Evolutionary conservation across 2,888 invertebrate genomes (phyloP).

Genomic region (Ormyrus rosae): DNA sequence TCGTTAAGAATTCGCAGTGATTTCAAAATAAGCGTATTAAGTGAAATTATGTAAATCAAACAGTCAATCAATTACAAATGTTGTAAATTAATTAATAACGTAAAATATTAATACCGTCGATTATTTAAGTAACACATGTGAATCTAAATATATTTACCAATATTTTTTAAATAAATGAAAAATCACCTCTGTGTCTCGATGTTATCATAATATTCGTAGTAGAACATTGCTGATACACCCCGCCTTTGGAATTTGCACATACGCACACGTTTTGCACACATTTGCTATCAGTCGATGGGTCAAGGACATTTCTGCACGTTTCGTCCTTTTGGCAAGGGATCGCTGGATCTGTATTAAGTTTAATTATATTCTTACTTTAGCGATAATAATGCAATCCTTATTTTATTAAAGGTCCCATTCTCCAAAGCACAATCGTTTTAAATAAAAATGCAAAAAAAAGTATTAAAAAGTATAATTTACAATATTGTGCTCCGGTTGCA

Average conservation of each 20-base stretch:
- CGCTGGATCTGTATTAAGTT: not conserved
- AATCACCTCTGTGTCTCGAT: constrained; percentile 12
- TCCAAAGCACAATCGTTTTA: not conserved
- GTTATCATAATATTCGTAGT: constrained; percentile 12
- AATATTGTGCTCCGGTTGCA: constrained; percentile 9
- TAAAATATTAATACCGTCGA: too few relatives aligned
- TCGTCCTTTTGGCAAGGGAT: constrained; percentile 31
- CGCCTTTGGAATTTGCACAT: constrained; percentile 1
- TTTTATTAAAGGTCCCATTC: too few relatives aligned
- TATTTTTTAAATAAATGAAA: not conserved
- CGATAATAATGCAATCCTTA: too few relatives aligned
- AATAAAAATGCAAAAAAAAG: not conserved
- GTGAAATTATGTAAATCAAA: too few relatives aligned
- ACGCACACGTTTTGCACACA: constrained; percentile 25
- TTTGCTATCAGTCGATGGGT: not conserved
- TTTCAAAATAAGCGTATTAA: too few relatives aligned
- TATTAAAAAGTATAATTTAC: constrained; percentile 15
- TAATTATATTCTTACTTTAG: not conserved
- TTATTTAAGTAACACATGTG: too few relatives aligned
- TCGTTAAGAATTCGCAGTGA: too few relatives aligned
- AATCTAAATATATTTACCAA: not conserved
- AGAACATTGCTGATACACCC: not conserved
- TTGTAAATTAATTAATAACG: too few relatives aligned
- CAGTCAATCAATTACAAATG: too few relatives aligned
- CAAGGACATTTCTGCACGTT: constrained; percentile 4